Conservation (phyloP, 2,888 invertebrate species). For the Lithophane semibrunnea region DNA sequence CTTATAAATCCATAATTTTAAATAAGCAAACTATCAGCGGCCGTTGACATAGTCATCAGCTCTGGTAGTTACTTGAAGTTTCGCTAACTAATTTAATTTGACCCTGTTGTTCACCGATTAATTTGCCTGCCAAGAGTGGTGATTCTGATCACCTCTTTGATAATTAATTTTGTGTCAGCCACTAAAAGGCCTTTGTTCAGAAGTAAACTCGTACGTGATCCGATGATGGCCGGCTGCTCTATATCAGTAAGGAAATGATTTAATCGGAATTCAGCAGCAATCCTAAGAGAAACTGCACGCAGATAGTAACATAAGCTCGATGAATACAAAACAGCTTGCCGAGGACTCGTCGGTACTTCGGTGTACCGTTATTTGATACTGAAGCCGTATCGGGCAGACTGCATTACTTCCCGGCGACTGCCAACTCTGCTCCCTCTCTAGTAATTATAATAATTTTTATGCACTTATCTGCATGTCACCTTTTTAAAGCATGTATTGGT, state of each 20-base stretch:
- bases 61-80: neutral
- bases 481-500: constrained; percentile 34
- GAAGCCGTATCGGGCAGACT: constrained; percentile 73
- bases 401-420: constrained; percentile 45
- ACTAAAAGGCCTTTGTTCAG: neutral
- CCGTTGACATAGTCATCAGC: neutral
- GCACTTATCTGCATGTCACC: constrained; percentile 44
- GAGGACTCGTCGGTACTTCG: constrained; percentile 60
- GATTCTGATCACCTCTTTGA: neutral
- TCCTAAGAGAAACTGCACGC: constrained; percentile 31
- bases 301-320: constrained; percentile 58
- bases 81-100: neutral
- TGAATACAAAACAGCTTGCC: constrained; percentile 57
- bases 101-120: neutral
- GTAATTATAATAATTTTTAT: constrained; percentile 61
- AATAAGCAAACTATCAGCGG: neutral
- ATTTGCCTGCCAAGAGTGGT: neutral
- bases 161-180: no score
- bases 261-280: constrained; percentile 31
- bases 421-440: constrained; percentile 31
- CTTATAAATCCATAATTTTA: neutral
- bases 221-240: neutral
- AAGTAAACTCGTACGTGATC: neutral
- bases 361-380: constrained; percentile 70
- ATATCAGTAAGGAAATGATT: constrained; percentile 12